These are phyloP conservation scores for Rotaria socialis DNA, from an alignment of 2,888 invertebrate species.

Conservation along the genomic window DNA sequence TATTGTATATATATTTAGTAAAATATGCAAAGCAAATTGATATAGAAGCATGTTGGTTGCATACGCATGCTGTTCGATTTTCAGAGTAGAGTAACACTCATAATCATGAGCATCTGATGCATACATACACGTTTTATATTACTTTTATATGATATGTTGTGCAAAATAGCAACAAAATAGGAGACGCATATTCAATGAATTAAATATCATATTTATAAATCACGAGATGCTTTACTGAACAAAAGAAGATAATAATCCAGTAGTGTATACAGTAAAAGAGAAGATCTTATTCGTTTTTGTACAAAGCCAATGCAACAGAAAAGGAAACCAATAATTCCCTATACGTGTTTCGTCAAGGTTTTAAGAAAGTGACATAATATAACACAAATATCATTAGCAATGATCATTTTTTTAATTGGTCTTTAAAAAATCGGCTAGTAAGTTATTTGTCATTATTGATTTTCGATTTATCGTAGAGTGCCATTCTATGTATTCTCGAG, in stretches of 20 bases:
- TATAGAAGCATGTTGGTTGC: background rate
- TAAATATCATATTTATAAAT: background rate
- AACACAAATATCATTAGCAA: background rate
- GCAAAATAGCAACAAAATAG: background rate
- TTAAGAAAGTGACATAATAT: background rate
- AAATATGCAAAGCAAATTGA: background rate
- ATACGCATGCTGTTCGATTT: background rate
- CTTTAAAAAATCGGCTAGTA: background rate
- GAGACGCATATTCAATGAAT: background rate
- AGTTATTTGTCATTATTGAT: constrained; percentile 1
- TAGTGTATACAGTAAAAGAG: background rate
- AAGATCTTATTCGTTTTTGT: background rate
- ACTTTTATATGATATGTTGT: background rate
- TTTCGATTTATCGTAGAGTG: background rate
- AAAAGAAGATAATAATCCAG: background rate
- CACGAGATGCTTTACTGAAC: background rate
- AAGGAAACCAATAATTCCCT: background rate
- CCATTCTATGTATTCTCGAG: background rate
- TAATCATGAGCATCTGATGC: background rate
- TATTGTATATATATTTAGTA: background rate
- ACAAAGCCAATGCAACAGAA: background rate
- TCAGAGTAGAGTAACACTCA: background rate
- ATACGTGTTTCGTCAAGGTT: background rate
- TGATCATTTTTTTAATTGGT: background rate
- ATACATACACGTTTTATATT: background rate